Base-by-base conservation (phyloP, 2,113 vertebrate species). In the Caloenas nicobarica region DNA sequence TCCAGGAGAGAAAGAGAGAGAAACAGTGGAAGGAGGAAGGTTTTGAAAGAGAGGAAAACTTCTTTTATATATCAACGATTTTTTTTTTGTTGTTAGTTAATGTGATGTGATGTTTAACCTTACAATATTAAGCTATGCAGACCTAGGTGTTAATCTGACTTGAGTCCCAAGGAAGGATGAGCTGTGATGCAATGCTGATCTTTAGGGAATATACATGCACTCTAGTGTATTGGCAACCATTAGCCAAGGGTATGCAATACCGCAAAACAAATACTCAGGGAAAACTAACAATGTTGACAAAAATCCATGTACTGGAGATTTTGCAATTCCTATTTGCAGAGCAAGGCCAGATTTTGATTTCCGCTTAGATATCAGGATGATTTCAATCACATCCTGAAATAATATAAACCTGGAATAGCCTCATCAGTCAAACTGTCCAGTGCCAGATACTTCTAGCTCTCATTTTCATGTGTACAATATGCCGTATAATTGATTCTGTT, bases 381-480 rank as follows among this genome's bases (percentile, higher is more conserved):
- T 48, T 78, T 92, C 51, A 56, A 34, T 51, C 54, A 69, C 11
- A 28, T 77, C 65, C 64, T 78, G 50, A 91, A 82, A 69, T 81
- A 1, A 31, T 53, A 31, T 53, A 79, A 62, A 89, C 70, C 10
- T 33, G 13, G 23, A 94, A 36, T 4, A 76, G 5, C 33, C 7
- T 81, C 9, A 44, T 78, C 26, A 42, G 29, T 61, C 24, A 51
- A 81, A 73, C 6, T 34, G 34, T 51, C 3, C 1, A 9, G 8
- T 81, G 87, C 40, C 28, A 87, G 46, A 54, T 5, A 12, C 31
- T 25, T 61, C 23, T 42, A 69, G 5, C 17, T 73, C 58, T 89
- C 15, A 31, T 81, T 81, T 86, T 53, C 9, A 25, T 4, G 1
- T 0, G 0, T 48, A 38, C 9, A 56, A 38, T 58, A 50, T 0